Base-by-base conservation (phyloP, 2,797 vertebrate genomes). In the Pipistrellus pipistrellus region DNA sequence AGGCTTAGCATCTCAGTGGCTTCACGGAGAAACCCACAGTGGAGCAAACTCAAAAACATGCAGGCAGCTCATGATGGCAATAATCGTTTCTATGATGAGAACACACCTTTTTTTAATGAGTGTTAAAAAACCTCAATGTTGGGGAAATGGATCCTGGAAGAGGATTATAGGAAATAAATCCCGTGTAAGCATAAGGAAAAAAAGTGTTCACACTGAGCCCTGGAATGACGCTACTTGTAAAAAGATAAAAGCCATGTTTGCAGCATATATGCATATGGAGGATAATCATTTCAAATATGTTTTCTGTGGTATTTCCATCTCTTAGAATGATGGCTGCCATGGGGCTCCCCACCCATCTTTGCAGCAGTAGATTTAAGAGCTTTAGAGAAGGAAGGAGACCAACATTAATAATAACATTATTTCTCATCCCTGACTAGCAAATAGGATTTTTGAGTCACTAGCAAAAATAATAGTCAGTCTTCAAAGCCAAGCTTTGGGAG, bases 361-460 rank as follows among this genome's bases (percentile, higher is more conserved):
- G 51, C 68, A 85, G 30, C 13, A 35, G 46, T 38, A 27, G 75
- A 27, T 86, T 80, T 84, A 76, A 86, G 66, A 59, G 59, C 30
- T 66, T 87, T 11, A 62, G 51, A 64, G 68, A 69, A 90, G 12
- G 20, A 46, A n/a, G 20, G 46, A 91, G 91, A 57, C 59, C 30
- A 77, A 77, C n/a, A 17, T 10, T 23, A 91, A 57, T 12, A 76
- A 72, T 48, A n/a, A 62, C 35, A 38, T 64, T 46, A 93, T 91
- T 91, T 88, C 68, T 96, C 57, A 91, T 77, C 44, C 92, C 86
- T 38, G 55, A 80, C 48, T 72, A 93, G 55, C 13, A 88, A 71
- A 93, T 57, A 69, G 9, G n/a, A 68, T n/a, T 94, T 94, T 90
- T 85, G 11, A 91, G 41, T 89, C 81, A 89, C 32, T 84, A 85